These are phyloP conservation scores for Ooceraea biroi DNA, from an alignment of 1,140 invertebrate species.

Conservation along the genomic window DNA sequence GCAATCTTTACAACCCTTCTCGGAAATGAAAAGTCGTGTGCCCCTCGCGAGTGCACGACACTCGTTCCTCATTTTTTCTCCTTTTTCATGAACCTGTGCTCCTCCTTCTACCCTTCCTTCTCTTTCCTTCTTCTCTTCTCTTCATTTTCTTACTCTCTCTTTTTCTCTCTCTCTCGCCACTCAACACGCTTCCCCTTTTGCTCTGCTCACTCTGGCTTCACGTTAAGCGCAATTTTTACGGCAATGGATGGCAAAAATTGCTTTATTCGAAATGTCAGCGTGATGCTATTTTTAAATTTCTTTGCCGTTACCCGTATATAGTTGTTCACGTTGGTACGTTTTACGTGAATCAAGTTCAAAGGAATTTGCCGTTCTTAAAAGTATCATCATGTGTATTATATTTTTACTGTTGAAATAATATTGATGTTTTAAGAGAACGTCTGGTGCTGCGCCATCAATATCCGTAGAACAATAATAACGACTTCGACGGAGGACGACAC, in stretches of 20 bases:
- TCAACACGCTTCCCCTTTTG: conserved; percentile 12
- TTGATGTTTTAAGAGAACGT: not conserved
- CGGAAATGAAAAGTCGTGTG: conserved; percentile 73
- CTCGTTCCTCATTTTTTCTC: conserved; percentile 30
- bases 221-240: conserved; percentile 49
- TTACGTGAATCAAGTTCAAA: not conserved
- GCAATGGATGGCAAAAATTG: conserved; percentile 30
- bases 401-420: not conserved
- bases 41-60: conserved; percentile 34
- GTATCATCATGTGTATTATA: no score
- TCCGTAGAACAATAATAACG: not conserved
- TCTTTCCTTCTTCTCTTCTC: not conserved
- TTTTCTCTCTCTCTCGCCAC: not conserved
- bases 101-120: not conserved
- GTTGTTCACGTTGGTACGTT: conserved; percentile 18
- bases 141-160: no score
- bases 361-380: not conserved
- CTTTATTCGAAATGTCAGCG: conserved; percentile 32
- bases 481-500: not conserved
- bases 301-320: not conserved
- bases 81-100: conserved; percentile 48
- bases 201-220: not conserved
- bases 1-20: conserved; percentile 74
- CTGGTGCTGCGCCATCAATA: not conserved
- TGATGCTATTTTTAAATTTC: not conserved